Base-by-base conservation (phyloP, 2,797 vertebrate genomes). In the Lagocephalus sceleratus region DNA sequence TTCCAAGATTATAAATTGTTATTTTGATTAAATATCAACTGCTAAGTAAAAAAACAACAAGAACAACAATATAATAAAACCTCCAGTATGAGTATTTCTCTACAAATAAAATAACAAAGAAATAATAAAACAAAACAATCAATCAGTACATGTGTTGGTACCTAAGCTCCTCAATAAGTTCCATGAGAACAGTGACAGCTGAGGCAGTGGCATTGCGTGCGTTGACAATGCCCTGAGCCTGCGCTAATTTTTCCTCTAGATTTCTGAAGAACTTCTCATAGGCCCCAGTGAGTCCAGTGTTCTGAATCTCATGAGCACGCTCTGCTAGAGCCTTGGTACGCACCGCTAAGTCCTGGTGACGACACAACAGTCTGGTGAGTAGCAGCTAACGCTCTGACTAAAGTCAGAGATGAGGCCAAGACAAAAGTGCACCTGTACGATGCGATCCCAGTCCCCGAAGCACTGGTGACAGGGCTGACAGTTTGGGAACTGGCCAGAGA, bases 381-480 rank as follows among this genome's bases (percentile, higher is more conserved):
- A 42, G 43, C 17, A 10, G 15, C 25, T 40, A 25, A 6, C 9
- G 1, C 15, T 19, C 5, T 22, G 15, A 20, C n/a, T 9, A 20
- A 1, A 43, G 19, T 22, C 19, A 6, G 43, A 47, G 43, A 8
- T 49, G 8, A 16, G 6, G 26, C 14, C 6, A 1, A 8, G 5
- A 43, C 32, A 2, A 49, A 32, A 25, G 16, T 12, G 11, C 49
- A 88, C 87, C 85, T 99, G 97, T 20, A 99, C 95, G 25, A 97
- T 91, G 1, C 95, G 94, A 81, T 99, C 95, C 97, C 97, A 99
- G 85, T 99, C 97, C 11, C 97, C 97, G 0, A 99, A 99, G 77
- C 97, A 99, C 51, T 93, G 90, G 47, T 99, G 97, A 73, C 97
- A 99, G 26, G 96, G 93, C 60, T 94, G 90, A 76, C 97, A 99